Evolutionary conservation across 2,888 invertebrate genomes (phyloP).

Genomic region (Aspidiotus rigidus): DNA sequence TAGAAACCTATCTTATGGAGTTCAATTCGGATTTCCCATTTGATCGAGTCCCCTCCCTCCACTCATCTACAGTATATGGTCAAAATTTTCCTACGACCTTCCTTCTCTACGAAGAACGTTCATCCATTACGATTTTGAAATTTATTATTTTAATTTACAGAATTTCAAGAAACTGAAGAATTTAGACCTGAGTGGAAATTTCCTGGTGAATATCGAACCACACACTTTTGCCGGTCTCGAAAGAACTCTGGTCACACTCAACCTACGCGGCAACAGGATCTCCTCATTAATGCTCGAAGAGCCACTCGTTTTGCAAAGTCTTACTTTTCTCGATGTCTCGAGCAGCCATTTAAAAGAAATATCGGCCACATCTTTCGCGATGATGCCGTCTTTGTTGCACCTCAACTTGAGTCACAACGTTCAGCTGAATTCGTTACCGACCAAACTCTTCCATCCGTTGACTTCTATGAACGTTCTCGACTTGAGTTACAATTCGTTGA

Average conservation of each 20-base stretch:
- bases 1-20: too few relatives aligned
- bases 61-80: too few relatives aligned
- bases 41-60: too few relatives aligned
- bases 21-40: too few relatives aligned
- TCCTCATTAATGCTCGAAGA: slow-evolving; percentile 54
- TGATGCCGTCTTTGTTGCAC: slow-evolving; percentile 56
- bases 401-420: slow-evolving; percentile 69
- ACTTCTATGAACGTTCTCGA: slow-evolving; percentile 60
- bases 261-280: slow-evolving; percentile 65
- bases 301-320: slow-evolving; percentile 54
- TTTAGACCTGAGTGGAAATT: slow-evolving; percentile 71
- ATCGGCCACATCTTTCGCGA: slow-evolving; percentile 57
- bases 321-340: slow-evolving; percentile 65
- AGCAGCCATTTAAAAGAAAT: slow-evolving; percentile 68
- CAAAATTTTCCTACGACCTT: too few relatives aligned
- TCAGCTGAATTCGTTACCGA: slow-evolving; percentile 54
- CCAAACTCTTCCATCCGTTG: slow-evolving; percentile 59
- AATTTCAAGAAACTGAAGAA: slow-evolving; percentile 60
- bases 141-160: slow-evolving; percentile 35
- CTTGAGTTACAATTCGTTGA: slow-evolving; percentile 63
- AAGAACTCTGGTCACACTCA: slow-evolving; percentile 59
- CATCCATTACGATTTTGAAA: too few relatives aligned
- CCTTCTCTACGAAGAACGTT: too few relatives aligned
- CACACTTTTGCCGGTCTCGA: slow-evolving; percentile 70
- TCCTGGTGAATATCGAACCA: slow-evolving; percentile 59